Conservation (phyloP, 2,888 invertebrate genomes). For the Xylota sylvarum region DNA sequence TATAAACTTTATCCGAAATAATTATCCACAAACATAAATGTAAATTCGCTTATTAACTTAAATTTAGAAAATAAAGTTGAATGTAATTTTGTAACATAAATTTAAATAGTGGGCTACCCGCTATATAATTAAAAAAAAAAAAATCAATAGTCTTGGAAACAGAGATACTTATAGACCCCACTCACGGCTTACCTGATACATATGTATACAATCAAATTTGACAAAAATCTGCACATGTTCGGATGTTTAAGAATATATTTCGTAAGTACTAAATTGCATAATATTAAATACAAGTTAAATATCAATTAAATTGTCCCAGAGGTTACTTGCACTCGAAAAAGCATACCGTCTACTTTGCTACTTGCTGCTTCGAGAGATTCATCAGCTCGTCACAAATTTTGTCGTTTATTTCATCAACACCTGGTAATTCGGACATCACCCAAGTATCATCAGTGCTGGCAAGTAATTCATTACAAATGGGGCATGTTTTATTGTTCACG, state of each 20-base stretch:
- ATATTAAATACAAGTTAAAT: conserved; percentile 28
- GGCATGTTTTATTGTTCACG: conserved; percentile 89
- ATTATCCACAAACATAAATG: no score
- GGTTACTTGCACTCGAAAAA: conserved; percentile 17
- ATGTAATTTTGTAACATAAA: no score
- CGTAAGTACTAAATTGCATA: conserved; percentile 10
- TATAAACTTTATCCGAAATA: no score
- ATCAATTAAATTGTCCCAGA: conserved; percentile 33
- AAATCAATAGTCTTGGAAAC: no score
- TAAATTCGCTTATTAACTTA: no score
- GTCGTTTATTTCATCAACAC: conserved; percentile 86
- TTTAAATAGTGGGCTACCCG: no score
- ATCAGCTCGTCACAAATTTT: conserved; percentile 85
- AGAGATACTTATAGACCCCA: neutral
- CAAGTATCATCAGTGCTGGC: conserved; percentile 88
- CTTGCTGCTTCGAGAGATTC: conserved; percentile 78
- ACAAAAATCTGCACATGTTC: neutral
- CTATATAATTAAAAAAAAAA: no score
- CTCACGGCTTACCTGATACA: neutral
- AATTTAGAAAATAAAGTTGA: no score
- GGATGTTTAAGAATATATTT: neutral
- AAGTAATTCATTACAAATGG: conserved; percentile 88
- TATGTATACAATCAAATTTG: neutral
- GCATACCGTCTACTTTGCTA: conserved; percentile 33
- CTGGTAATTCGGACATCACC: conserved; percentile 88